Conservation (phyloP, 2,888 invertebrate genomes). For the Onthophagus sagittarius region DNA sequence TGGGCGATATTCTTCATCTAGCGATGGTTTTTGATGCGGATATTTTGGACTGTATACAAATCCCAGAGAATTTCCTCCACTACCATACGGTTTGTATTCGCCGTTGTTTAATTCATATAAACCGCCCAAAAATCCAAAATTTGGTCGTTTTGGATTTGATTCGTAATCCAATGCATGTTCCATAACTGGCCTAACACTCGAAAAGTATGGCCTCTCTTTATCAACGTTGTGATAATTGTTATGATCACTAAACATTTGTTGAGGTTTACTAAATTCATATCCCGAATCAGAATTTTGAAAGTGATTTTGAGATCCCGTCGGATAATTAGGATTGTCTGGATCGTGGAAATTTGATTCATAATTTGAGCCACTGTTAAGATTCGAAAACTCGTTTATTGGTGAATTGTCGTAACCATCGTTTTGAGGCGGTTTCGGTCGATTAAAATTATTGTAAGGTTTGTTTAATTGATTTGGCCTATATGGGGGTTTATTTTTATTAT, state of each 20-base stretch:
- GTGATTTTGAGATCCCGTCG: conserved; percentile 2
- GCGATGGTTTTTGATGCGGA: conserved; percentile 32
- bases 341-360: conserved; percentile 16
- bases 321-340: conserved; percentile 28
- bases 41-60: conserved; percentile 19
- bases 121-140: conserved; percentile 7
- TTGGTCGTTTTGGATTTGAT: conserved; percentile 15
- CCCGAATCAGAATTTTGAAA: neutral
- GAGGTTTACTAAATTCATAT: conserved; percentile 8
- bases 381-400: conserved; percentile 11
- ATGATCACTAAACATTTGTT: neutral
- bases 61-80: neutral
- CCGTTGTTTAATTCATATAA: neutral
- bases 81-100: conserved; percentile 13
- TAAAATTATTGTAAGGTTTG: conserved; percentile 13
- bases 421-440: neutral
- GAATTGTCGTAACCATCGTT: neutral
- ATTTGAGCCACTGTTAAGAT: neutral
- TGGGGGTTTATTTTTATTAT: conserved; percentile 14
- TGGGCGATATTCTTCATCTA: conserved; percentile 38
- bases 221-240: neutral
- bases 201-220: neutral
- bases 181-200: conserved; percentile 13
- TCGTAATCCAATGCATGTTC: conserved; percentile 9
- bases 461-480: conserved; percentile 14